Evolutionary conservation across 2,888 invertebrate genomes (phyloP).

Genomic region (Adela reaumurella): DNA sequence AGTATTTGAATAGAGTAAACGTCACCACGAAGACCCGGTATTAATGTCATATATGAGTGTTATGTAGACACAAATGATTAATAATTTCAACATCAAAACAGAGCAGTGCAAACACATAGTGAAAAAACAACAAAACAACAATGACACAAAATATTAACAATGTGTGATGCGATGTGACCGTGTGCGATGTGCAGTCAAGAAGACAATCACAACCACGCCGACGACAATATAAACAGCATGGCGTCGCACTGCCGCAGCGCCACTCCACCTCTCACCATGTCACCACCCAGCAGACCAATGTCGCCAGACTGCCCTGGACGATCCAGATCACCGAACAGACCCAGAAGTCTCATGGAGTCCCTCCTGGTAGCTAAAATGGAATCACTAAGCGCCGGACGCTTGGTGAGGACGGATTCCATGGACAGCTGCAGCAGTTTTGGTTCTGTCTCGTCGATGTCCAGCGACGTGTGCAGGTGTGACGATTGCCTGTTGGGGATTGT

Average conservation of each 20-base stretch:
- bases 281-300: constrained; percentile 30
- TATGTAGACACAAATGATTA: too few relatives aligned
- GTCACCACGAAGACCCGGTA: too few relatives aligned
- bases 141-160: too few relatives aligned
- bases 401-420: constrained; percentile 72
- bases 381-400: constrained; percentile 54
- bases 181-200: too few relatives aligned
- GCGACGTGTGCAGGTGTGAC: constrained; percentile 78
- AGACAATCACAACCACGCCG: too few relatives aligned
- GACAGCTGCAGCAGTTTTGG: constrained; percentile 72
- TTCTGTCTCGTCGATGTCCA: constrained; percentile 64
- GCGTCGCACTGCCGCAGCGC: constrained; percentile 48
- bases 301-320: constrained; percentile 45
- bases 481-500: constrained; percentile 80
- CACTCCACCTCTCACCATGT: constrained; percentile 49
- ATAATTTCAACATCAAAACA: too few relatives aligned
- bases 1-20: too few relatives aligned
- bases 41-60: too few relatives aligned
- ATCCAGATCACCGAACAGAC: constrained; percentile 54
- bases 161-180: too few relatives aligned
- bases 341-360: constrained; percentile 78
- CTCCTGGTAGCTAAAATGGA: constrained; percentile 81
- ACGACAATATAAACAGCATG: constrained; percentile 31
- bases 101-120: too few relatives aligned
- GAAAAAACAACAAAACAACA: too few relatives aligned